Conservation (phyloP, 2,888 invertebrate genomes). For the Drosophila mayaguana region DNA sequence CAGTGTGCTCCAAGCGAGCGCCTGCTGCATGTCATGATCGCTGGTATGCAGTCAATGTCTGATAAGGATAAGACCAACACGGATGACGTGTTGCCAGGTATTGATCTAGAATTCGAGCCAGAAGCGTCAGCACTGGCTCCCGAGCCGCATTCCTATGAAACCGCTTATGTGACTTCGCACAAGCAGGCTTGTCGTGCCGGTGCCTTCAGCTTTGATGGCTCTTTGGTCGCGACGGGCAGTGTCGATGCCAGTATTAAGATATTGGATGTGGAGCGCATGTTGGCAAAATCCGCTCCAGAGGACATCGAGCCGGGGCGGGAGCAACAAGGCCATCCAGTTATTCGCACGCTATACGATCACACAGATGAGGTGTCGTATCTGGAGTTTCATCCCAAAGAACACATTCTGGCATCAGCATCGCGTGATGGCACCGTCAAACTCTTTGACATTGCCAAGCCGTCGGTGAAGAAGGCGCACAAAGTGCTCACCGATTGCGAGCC, state of each 20-base stretch:
- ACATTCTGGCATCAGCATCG: constrained; percentile 97
- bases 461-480: constrained; percentile 98
- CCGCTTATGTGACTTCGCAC: constrained; percentile 99
- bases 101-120: constrained; percentile 97
- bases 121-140: constrained; percentile 97
- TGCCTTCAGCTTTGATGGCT: constrained; percentile 97
- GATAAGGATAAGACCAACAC: constrained; percentile 86
- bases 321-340: constrained; percentile 98
- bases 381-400: constrained; percentile 98
- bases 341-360: constrained; percentile 97
- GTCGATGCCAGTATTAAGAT: constrained; percentile 99
- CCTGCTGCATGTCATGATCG: constrained; percentile 93
- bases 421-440: constrained; percentile 97
- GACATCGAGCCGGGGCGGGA: constrained; percentile 93
- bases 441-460: constrained; percentile 99
- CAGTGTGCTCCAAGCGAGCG: constrained; percentile 98
- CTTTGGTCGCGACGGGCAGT: constrained; percentile 98
- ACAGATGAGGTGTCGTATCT: constrained; percentile 98
- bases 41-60: constrained; percentile 94
- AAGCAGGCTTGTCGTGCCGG: constrained; percentile 98
- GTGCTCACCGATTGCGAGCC: constrained; percentile 97
- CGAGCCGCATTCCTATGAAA: constrained; percentile 98
- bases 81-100: constrained; percentile 84
- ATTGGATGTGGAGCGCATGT: constrained; percentile 99
- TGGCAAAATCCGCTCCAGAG: constrained; percentile 98